phyloP scores from a whole-genome alignment of 2,113 vertebrate species.

The Oplegnathus fasciatus region DNA sequence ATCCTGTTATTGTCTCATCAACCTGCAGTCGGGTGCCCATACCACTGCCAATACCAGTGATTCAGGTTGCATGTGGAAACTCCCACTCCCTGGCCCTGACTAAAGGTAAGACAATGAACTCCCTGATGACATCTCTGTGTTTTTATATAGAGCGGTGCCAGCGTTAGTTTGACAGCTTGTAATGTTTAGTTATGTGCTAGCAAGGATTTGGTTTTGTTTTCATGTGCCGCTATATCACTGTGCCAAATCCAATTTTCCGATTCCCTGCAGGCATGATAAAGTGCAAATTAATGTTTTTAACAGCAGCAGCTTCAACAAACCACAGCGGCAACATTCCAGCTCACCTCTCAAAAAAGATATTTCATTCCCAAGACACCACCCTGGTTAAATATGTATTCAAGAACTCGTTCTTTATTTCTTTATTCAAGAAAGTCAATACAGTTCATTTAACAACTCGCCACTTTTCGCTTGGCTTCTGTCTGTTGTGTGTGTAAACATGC shows the following conservation, averaged over 20 bases:
- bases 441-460: too few species aligned
- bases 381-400: too few species aligned
- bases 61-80: conserved; percentile 94
- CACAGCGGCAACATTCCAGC: not conserved
- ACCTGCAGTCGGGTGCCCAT: conserved; percentile 87
- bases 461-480: too few species aligned
- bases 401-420: too few species aligned
- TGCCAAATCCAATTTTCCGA: not conserved
- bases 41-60: conserved; percentile 86
- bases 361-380: not conserved
- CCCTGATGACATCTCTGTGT: not conserved
- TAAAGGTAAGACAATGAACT: conserved; percentile 85
- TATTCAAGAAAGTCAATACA: not conserved
- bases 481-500: too few species aligned
- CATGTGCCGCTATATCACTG: not conserved
- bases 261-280: not conserved
- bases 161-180: not conserved
- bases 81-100: conserved; percentile 92
- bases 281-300: not conserved
- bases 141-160: not conserved
- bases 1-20: not conserved
- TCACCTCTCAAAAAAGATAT: not conserved
- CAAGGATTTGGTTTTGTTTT: not conserved
- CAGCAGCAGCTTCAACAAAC: not conserved
- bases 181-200: not conserved